A percentile compares a stretch with the other conserved stretches of the same genome.
These are phyloP conservation scores for Ploceus nigricollis DNA, from an alignment of 2,113 vertebrate species.

Conservation along the genomic window DNA sequence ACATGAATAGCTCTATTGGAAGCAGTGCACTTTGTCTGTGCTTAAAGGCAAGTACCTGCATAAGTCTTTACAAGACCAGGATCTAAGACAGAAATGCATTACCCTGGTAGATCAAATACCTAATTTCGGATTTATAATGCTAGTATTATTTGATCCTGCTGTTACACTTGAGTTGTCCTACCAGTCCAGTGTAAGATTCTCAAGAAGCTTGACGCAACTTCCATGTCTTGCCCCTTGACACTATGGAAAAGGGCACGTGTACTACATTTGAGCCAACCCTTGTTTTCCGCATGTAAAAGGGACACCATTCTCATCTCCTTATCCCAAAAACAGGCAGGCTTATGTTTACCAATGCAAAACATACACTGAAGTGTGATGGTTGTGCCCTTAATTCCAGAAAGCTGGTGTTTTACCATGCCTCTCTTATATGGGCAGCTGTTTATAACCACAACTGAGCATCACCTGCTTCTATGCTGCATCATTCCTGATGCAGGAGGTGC, in stretches of 20 bases:
- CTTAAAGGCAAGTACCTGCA: neutral
- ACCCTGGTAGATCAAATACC: neutral
- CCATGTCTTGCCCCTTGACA: neutral
- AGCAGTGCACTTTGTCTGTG: neutral
- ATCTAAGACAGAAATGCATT: neutral
- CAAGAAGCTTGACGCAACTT: neutral
- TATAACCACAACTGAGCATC: neutral
- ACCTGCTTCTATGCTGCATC: neutral
- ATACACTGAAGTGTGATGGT: neutral
- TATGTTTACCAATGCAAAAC: neutral
- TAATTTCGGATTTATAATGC: neutral
- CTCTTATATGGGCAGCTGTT: neutral
- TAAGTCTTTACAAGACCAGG: neutral
- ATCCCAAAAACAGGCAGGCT: neutral
- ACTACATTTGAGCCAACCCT: neutral
- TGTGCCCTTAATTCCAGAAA: neutral
- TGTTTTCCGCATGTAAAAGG: neutral
- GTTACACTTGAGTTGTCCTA: neutral
- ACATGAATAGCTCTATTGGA: neutral
- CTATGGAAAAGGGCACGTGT: neutral
- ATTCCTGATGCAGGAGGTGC: neutral
- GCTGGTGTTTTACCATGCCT: neutral
- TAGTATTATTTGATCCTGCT: neutral
- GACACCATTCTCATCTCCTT: neutral
- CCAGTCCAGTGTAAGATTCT: neutral